Evolutionary conservation across 2,888 invertebrate species (phyloP).

Genomic region (Caenorhabditis plicata): DNA sequence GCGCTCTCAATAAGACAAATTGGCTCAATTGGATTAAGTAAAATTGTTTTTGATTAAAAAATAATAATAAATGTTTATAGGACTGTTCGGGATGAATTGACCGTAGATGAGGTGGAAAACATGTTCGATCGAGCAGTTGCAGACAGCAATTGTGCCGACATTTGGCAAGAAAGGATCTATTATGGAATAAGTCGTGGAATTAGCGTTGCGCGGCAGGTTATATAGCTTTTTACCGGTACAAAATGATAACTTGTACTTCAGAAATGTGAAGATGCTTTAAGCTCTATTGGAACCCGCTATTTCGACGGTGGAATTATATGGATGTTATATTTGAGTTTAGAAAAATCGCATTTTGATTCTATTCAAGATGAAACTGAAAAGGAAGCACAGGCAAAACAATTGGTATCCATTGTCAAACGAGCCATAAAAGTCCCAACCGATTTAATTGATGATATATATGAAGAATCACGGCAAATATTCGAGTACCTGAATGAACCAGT

Average conservation of each 20-base stretch:
- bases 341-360: neutral
- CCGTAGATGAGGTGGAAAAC: constrained; percentile 12
- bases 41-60: constrained; percentile 1
- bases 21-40: constrained; percentile 41
- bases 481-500: neutral
- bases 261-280: constrained; percentile 15
- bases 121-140: constrained; percentile 21
- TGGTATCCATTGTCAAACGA: constrained; percentile 8
- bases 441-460: constrained; percentile 12
- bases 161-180: constrained; percentile 27
- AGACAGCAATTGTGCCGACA: constrained; percentile 14
- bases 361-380: neutral
- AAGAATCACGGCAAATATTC: constrained; percentile 10
- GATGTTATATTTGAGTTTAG: constrained; percentile 12
- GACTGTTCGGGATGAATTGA: constrained; percentile 2
- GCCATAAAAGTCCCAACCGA: constrained; percentile 23
- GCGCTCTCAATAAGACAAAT: constrained; percentile 20
- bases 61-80: constrained; percentile 8
- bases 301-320: constrained; percentile 24
- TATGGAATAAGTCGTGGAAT: constrained; percentile 2
- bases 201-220: constrained; percentile 2
- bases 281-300: constrained; percentile 15
- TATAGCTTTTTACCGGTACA: neutral
- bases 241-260: neutral
- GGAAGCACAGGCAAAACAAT: neutral